phyloP scores from a whole-genome alignment of 1,140 invertebrate species.

The Nephila pilipes region DNA sequence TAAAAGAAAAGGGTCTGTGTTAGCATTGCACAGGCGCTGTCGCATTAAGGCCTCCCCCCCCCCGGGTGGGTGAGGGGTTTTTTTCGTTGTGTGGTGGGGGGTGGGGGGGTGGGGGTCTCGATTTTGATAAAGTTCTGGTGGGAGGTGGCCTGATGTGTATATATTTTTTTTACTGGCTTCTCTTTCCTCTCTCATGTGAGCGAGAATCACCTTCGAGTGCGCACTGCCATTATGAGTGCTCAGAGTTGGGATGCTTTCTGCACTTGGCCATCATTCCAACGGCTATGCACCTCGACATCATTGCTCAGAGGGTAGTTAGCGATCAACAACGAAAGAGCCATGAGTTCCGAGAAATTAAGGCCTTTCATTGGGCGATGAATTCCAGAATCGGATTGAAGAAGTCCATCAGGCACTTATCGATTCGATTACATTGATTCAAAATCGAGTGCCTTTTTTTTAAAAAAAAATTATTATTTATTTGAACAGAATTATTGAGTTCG shows the following conservation, averaged over 20 bases:
- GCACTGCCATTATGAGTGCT: constrained; percentile 74
- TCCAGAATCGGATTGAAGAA: neutral
- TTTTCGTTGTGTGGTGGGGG: no score
- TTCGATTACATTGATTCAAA: neutral
- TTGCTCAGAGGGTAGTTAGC: constrained; percentile 71
- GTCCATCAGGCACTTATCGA: neutral
- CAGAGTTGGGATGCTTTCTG: constrained; percentile 75
- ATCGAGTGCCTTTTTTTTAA: neutral
- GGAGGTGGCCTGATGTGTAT: constrained; percentile 28
- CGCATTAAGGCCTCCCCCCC: constrained; percentile 45
- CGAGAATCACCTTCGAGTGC: constrained; percentile 67
- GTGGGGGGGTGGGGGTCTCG: no score
- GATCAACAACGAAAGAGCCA: neutral
- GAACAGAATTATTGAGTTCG: neutral
- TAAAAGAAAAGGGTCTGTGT: constrained; percentile 8
- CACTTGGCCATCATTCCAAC: constrained; percentile 67
- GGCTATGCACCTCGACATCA: constrained; percentile 52
- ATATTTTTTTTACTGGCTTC: constrained; percentile 9
- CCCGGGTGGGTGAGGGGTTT: no score
- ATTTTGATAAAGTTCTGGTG: constrained; percentile 75
- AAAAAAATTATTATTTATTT: neutral
- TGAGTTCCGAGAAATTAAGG: neutral
- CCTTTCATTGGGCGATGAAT: neutral
- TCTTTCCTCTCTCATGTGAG: constrained; percentile 15
- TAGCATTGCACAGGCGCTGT: constrained; percentile 72